Evolutionary conservation across 2,888 invertebrate species (phyloP).

Genomic region (Hyposoter didymator): DNA sequence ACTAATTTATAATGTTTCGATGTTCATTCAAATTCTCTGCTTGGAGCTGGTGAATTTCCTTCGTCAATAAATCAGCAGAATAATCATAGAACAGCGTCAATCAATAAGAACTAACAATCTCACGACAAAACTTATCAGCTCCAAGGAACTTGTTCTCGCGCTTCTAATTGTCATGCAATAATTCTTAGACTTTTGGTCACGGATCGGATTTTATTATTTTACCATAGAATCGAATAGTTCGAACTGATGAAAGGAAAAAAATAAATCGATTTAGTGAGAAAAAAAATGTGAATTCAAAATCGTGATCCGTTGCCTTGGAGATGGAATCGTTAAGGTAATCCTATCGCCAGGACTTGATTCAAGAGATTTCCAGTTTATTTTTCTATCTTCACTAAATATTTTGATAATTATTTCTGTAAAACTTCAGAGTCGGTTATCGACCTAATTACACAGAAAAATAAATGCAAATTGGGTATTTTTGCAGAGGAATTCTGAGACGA

Average conservation of each 20-base stretch:
- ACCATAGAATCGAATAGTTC: neutral
- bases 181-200: conserved; percentile 24
- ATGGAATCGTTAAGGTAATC: no score
- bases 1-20: conserved; percentile 24
- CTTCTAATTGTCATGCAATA: conserved; percentile 37
- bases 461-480: no score
- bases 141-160: conserved; percentile 30
- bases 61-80: neutral
- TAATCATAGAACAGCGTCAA: neutral
- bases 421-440: no score
- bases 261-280: neutral
- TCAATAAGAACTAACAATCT: neutral
- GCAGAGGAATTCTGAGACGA: no score
- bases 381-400: no score
- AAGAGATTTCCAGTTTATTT: no score
- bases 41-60: conserved; percentile 35
- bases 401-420: no score
- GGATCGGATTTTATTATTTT: conserved; percentile 41
- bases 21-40: conserved; percentile 24
- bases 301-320: conserved; percentile 40
- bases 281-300: conserved; percentile 21
- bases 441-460: no score
- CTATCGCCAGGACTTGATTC: no score
- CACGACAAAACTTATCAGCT: conserved; percentile 19
- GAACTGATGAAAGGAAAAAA: neutral